Evolutionary conservation across 1,140 invertebrate genomes (phyloP), one percentile per base, ranked within the genome.

Genomic region (Trachymyrmex cornetzi): DNA sequence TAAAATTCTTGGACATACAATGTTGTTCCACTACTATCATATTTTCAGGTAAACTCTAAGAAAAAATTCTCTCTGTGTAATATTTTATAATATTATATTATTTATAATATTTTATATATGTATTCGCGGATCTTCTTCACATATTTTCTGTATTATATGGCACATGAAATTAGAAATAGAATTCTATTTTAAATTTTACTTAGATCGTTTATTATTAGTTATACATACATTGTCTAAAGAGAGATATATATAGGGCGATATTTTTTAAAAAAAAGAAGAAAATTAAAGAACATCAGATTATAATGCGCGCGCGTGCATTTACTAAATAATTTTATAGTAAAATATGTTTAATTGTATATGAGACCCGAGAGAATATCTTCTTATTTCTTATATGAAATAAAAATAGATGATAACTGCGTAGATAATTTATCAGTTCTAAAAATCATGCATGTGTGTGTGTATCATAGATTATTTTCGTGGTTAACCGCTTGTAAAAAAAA

Each of bases 381-480:
- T 48, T 34, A 6, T 12, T 38, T 12, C 9, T 74, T 44, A 11
- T 44, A 44, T 44, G 3, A 14, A 50, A 2, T 30, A 34, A 22
- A 79, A 12, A 24, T 4, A 2, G 4, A 19, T 16, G 27, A 79
- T 38, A 24, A 55, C 14, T n/a, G n/a, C n/a, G 14, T 14, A 12
- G 16, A 55, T 24, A 80, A 79, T 66, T 57, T 53, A 66, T 27
- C 50, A 38, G 14, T 27, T 67, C 14, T 55, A 24, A 67, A 77
- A 53, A 5, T 55, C 0, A 14, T 24, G n/a, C 48, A 34, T 38
- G 9, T 64, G 9, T 66, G 30, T 80, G 38, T 44, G 38, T 44
- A 44, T 44, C 48, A 30, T 55, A 57, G 48, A 57, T 69, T 38
- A 69, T 53, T 81, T 81, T 55, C 11, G 16, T 69, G 77, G 22